Conservation (phyloP, 2,888 invertebrate species). For the Gryllus longicercus region DNA sequence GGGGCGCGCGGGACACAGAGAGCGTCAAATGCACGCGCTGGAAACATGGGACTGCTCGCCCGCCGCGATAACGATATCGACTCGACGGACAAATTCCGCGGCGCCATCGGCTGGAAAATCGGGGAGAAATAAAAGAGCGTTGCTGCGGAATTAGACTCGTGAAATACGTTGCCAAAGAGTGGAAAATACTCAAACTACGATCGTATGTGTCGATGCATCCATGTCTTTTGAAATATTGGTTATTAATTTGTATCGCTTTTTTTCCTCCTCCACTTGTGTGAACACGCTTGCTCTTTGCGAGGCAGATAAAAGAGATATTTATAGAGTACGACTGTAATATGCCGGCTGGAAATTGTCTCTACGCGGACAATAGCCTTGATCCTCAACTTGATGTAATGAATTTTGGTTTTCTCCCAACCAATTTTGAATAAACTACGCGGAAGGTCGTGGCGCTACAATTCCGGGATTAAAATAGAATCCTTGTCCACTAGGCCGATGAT, state of each 20-base stretch:
- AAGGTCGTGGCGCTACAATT: no score
- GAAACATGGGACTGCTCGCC: conserved; percentile 6
- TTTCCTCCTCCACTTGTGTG: neutral
- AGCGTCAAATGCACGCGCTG: conserved; percentile 5
- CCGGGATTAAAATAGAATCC: no score
- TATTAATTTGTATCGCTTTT: neutral
- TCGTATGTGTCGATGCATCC: neutral
- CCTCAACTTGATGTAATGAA: no score
- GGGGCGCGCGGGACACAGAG: neutral
- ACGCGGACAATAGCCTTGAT: no score
- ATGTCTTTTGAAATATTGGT: conserved; percentile 11
- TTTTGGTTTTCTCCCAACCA: no score
- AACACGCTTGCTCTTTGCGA: neutral
- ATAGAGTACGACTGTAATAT: no score
- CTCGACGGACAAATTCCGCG: neutral
- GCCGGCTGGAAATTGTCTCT: no score
- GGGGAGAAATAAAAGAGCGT: conserved; percentile 6
- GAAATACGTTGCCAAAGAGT: neutral
- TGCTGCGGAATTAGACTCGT: neutral
- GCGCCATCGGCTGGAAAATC: conserved; percentile 6
- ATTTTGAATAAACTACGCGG: no score
- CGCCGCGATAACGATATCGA: conserved; percentile 3
- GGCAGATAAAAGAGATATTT: no score
- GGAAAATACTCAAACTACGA: neutral
- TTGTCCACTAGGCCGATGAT: no score